Conservation (phyloP, 1,140 invertebrate genomes). For the Lepeophtheirus salmonis region DNA sequence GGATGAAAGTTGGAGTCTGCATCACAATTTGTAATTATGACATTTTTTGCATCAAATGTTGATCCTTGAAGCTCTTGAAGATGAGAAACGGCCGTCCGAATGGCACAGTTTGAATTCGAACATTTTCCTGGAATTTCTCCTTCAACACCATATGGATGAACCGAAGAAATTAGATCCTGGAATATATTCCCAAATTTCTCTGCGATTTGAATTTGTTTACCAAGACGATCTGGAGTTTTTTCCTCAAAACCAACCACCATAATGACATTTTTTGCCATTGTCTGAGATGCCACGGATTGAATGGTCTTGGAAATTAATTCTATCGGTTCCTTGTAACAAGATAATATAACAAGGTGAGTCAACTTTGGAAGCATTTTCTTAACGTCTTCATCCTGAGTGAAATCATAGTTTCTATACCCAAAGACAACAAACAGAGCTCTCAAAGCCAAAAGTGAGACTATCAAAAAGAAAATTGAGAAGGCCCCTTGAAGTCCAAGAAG, state of each 20-base stretch:
- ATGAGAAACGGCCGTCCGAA: neutral
- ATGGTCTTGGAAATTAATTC: conserved; percentile 1
- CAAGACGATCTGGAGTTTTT: conserved; percentile 2
- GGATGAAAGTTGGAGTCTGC: conserved; percentile 17
- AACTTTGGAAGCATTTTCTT: neutral
- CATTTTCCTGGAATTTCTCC: conserved; percentile 13
- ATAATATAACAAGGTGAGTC: conserved; percentile 2
- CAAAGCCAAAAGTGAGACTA: neutral
- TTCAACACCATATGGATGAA: conserved; percentile 8
- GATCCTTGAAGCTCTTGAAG: neutral
- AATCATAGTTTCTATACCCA: conserved; percentile 2
- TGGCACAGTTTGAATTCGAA: conserved; percentile 10
- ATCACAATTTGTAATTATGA: conserved; percentile 12
- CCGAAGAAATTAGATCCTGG: conserved; percentile 9
- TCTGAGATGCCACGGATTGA: neutral
- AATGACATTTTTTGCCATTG: neutral
- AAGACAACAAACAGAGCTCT: neutral
- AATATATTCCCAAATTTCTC: neutral
- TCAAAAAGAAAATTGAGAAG: conserved; percentile 1
- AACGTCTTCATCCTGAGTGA: neutral
- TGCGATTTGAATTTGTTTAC: neutral
- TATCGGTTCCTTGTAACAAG: conserved; percentile 11
- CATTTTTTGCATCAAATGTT: neutral
- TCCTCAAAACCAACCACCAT: conserved; percentile 13
- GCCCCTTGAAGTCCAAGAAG: conserved; percentile 3